Conservation (phyloP, 2,888 invertebrate species). For the Andrena marginata region DNA sequence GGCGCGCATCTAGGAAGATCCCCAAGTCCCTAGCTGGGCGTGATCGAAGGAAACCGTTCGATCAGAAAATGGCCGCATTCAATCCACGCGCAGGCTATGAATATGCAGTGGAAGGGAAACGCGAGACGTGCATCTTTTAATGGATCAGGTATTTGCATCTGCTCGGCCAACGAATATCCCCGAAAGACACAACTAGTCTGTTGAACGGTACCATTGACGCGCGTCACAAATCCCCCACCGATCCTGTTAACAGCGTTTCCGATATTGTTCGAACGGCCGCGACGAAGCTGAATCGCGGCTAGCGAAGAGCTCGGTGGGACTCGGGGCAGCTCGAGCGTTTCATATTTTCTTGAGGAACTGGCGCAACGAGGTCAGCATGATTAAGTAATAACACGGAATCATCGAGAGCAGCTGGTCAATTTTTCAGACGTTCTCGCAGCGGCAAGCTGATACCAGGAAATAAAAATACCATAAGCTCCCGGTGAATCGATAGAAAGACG, state of each 20-base stretch:
- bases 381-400: constrained; percentile 45
- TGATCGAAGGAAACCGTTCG: constrained; percentile 6
- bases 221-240: no score
- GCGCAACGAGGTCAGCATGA: constrained; percentile 20
- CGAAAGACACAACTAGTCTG: not conserved
- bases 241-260: not conserved
- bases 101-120: constrained; percentile 19
- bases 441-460: constrained; percentile 36
- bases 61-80: constrained; percentile 16
- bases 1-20: not conserved
- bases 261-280: not conserved
- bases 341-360: not conserved
- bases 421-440: constrained; percentile 29
- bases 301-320: not conserved
- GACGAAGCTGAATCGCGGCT: not conserved
- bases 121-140: constrained; percentile 18
- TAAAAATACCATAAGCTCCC: constrained; percentile 58
- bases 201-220: not conserved
- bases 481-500: constrained; percentile 78
- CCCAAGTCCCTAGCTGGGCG: constrained; percentile 4
- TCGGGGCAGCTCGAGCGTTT: not conserved
- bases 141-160: constrained; percentile 12
- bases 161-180: not conserved
- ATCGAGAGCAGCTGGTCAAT: constrained; percentile 43
- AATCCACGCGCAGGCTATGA: constrained; percentile 20